Conservation (phyloP, 2,888 invertebrate genomes). For the Phaonia tiefii region DNA sequence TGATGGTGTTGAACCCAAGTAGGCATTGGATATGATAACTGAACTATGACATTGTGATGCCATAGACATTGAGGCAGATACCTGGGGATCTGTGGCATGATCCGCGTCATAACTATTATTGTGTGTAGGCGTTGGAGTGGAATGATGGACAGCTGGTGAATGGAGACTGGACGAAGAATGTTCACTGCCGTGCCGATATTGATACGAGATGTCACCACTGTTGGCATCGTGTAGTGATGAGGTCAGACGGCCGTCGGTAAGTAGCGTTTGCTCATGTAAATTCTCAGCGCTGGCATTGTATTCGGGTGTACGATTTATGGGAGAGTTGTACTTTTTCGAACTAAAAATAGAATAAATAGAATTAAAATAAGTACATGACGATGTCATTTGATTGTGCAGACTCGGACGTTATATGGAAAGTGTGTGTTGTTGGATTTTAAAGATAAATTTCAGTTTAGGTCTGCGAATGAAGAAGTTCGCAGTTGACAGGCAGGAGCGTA, state of each 20-base stretch:
- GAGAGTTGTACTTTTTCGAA: conserved; percentile 75
- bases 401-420: conserved; percentile 46
- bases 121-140: conserved; percentile 67
- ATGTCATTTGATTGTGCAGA: conserved; percentile 50
- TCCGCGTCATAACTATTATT: conserved; percentile 62
- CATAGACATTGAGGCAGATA: conserved; percentile 70
- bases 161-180: conserved; percentile 77
- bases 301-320: conserved; percentile 72
- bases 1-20: conserved; percentile 58
- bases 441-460: conserved; percentile 54
- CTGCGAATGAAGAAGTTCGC: conserved; percentile 33
- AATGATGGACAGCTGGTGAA: conserved; percentile 76
- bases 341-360: conserved; percentile 67
- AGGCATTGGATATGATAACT: conserved; percentile 60
- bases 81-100: conserved; percentile 66
- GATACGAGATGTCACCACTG: conserved; percentile 69
- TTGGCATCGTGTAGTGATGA: conserved; percentile 69
- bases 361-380: conserved; percentile 36
- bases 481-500: background rate
- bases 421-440: conserved; percentile 39
- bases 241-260: conserved; percentile 71
- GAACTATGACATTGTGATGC: conserved; percentile 65
- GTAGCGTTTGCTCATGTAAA: conserved; percentile 73
- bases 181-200: conserved; percentile 76
- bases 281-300: conserved; percentile 71